These are phyloP conservation scores for Opisthocomus hoazin DNA, from an alignment of 2,113 vertebrate species.

Conservation along the genomic window DNA sequence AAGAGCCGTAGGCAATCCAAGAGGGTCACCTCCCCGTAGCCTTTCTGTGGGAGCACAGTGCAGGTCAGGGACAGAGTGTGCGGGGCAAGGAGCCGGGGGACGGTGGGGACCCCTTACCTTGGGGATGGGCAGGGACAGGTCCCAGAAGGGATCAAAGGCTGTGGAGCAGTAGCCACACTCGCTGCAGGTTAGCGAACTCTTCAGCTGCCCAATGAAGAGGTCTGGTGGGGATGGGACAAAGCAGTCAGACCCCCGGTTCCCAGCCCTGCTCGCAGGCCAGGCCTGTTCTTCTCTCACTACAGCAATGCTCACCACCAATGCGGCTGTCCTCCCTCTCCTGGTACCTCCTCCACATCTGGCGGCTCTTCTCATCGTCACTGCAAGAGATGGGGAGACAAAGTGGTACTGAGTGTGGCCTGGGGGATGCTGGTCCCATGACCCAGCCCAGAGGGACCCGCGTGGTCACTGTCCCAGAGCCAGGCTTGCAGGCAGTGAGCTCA, in stretches of 20 bases:
- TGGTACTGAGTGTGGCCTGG: neutral
- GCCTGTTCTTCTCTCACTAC: neutral
- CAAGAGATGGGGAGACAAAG: neutral
- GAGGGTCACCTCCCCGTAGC: conserved; percentile 84
- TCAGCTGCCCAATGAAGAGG: conserved; percentile 94
- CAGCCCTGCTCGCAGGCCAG: neutral
- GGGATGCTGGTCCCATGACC: accelerated
- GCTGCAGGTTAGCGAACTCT: conserved; percentile 90
- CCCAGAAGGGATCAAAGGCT: conserved; percentile 96
- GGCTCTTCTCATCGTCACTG: conserved; percentile 91
- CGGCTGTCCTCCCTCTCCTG: conserved; percentile 92
- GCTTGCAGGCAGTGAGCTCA: accelerated
- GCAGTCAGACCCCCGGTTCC: neutral
- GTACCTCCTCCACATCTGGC: conserved; percentile 93
- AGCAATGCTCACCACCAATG: conserved; percentile 81
- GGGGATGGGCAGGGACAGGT: conserved; percentile 90
- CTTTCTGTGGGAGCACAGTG: conserved; percentile 67
- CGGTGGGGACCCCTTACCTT: conserved; percentile 71
- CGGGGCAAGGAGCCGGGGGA: neutral
- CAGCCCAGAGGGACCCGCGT: accelerated
- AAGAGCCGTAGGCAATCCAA: conserved; percentile 93
- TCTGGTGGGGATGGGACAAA: conserved; percentile 67
- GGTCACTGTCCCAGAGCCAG: neutral
- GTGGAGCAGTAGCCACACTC: conserved; percentile 93
- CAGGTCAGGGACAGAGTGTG: neutral